Evolutionary conservation across 1,140 invertebrate genomes (phyloP), one percentile per base, ranked within the genome.

Genomic region (Xylocopa sonorina): DNA sequence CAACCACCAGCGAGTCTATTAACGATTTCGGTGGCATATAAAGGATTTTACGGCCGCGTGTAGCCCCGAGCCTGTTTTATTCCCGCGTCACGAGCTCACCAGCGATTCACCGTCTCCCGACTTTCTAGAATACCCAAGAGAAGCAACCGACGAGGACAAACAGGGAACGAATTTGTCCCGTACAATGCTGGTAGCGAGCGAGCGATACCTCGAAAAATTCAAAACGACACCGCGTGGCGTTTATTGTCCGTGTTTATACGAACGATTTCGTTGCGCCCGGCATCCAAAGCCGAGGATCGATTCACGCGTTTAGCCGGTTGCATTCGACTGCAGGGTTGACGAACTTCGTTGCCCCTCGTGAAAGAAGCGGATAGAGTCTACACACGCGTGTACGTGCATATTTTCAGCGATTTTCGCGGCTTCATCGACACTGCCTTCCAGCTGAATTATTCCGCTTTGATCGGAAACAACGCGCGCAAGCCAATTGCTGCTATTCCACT

Each of bases 1-100:
- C 73, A 41, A 41, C 29, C 32, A 14, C 16, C 32, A 24, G 21
- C 43, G n/a, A 43, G 57, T 46, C 77, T 73, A 73, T 73, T 48
- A 78, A 63, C 68, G 64, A 81, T 66, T 74, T 75, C 53, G 43
- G 43, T 78, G 34, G 68, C 68, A 7, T 53, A 48, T 64, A 29
- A 73, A 78, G 46, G 24, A 62, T 29, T 72, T 74, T 43, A 43
- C 66, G 16, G 41, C 41, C 32, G 57, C 50, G 67, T 69, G n/a
- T 4, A 18, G 21, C 1, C n/a, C 41, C 9, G 24, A 10, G 3
- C 34, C 32, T 24, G 21, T 72, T 78, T 78, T 34, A 71, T 60
- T 51, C 27, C 43, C 67, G 18, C 34, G 43, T 60, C 55, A 41
- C 46, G 41, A 43, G 27, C 14, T 10, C n/a, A 14, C 38, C 29